Evolutionary conservation across 2,888 invertebrate species (phyloP), one percentile per base, ranked within the genome.

Genomic region (Bibio marci): DNA sequence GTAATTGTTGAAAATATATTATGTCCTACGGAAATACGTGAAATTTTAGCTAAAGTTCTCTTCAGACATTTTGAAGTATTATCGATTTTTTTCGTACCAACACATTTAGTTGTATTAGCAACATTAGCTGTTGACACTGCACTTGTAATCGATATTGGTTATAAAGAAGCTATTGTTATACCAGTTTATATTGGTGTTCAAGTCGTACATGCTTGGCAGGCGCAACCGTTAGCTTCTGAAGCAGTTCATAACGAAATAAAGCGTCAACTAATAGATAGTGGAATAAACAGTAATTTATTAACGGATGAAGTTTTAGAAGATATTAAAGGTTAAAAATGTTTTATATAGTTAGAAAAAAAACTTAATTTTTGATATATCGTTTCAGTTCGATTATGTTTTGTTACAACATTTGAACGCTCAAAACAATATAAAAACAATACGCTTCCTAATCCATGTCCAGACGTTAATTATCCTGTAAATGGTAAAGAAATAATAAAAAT

Each of bases 51-150:
- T 0, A 82, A 81, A 58, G 91, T 88, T 15, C 64, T 95, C n/a
- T 94, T 88, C 56, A 69, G 73, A 40, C 92, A 94, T 57, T 95
- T 83, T 64, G 92, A 94, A 71, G 86, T 87, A 56, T 72, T 80
- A 1, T 80, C 81, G 1, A 67, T 87, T 38, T 61, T 82, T 51
- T 82, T 87, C 65, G 75, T 88, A 25, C 88, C 95, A 35, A 74
- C 77, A 11, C 88, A 92, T 57, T 69, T 95, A 36, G 77, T 88
- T 42, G 71, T 82, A 18, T 70, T 91, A 14, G 72, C 86, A 37
- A 80, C 90, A 1, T 69, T 94, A 46, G 94, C 87, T 37, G 66
- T 80, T 11, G 72, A 76, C 38, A 81, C 82, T 2, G 86, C 77
- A 15, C 66, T 97, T 3, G 83, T 97, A 1, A 62, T 95, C 33